These are phyloP conservation scores for Stigmatopora argus DNA, from an alignment of 2,113 vertebrate species.

Conservation along the genomic window DNA sequence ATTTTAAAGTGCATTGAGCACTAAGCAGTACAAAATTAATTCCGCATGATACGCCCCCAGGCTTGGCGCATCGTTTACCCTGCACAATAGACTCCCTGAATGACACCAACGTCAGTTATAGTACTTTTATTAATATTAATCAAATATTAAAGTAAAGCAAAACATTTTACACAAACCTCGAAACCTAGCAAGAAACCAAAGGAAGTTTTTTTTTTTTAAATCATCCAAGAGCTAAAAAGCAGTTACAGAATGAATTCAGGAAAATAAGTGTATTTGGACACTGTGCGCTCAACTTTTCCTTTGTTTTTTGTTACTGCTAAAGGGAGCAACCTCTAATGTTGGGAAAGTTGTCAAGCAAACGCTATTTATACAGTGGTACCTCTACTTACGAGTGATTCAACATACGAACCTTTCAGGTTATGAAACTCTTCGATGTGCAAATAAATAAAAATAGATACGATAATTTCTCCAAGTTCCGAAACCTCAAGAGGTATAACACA, in stretches of 20 bases:
- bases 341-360: too few species aligned
- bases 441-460: too few species aligned
- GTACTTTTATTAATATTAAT: slow-evolving; percentile 12
- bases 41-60: slow-evolving; percentile 68
- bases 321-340: too few species aligned
- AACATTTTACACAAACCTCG: neutral
- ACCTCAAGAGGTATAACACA: too few species aligned
- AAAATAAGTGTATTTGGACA: neutral
- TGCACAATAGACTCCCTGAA: slow-evolving; percentile 38
- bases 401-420: too few species aligned
- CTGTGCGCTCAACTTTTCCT: too few species aligned
- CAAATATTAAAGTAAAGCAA: neutral
- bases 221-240: neutral
- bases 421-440: too few species aligned
- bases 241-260: neutral
- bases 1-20: slow-evolving; percentile 77
- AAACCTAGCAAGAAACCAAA: neutral
- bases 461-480: too few species aligned
- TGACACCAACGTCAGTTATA: slow-evolving; percentile 12
- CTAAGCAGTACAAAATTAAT: slow-evolving; percentile 77
- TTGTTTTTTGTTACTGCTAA: too few species aligned
- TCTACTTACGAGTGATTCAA: too few species aligned
- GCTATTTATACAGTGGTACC: too few species aligned
- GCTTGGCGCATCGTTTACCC: slow-evolving; percentile 48
- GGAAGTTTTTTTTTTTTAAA: neutral